Base-by-base conservation (phyloP, 2,797 vertebrate species). In the Amblyraja radiata region DNA sequence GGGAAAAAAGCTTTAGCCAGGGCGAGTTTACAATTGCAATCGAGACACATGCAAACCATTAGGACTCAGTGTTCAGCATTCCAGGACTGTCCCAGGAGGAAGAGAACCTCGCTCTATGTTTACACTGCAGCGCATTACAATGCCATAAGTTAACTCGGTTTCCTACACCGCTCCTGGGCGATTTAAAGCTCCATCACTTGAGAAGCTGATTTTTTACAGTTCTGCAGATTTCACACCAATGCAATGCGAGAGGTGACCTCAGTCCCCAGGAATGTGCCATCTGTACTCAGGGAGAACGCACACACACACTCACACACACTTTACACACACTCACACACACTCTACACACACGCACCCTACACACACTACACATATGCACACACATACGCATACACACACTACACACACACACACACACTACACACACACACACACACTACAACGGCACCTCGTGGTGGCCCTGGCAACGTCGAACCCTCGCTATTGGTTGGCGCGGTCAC, bases 41-140 rank as follows among this genome's bases (percentile, higher is more conserved):
- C 4, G 84, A 68, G 71, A 92, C 90, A 92, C 90, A 92, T 92
- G 90, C 90, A 92, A 92, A 76, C 90, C 90, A 92, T 92, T 92
- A 92, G 90, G 71, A 92, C 68, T 23, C 68, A 92, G 23, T n/a
- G 90, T 76, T 92, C 68, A 92, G 71, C 90, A 92, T 92, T 92
- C 90, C 90, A 92, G 39, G 25, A 54, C 36, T 74, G 71, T 92
- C 90, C 90, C 90, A 92, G 71, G 90, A 76, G 90, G 25, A 54
- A 76, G 71, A 25, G 36, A 23, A 71, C 68, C 71, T 92, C 39
- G 39, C 71, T 54, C 68, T 73, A 76, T 76, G 68, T 92, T 92
- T 92, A 92, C 71, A 76, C 90, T 92, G 28, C 90, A 92, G 90
- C 54, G 71, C 68, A 92, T 74, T 76, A 92, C 68, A 92, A 39